These are phyloP conservation scores for Aethina tumida DNA, from an alignment of 1,140 invertebrate genomes.

Conservation along the genomic window DNA sequence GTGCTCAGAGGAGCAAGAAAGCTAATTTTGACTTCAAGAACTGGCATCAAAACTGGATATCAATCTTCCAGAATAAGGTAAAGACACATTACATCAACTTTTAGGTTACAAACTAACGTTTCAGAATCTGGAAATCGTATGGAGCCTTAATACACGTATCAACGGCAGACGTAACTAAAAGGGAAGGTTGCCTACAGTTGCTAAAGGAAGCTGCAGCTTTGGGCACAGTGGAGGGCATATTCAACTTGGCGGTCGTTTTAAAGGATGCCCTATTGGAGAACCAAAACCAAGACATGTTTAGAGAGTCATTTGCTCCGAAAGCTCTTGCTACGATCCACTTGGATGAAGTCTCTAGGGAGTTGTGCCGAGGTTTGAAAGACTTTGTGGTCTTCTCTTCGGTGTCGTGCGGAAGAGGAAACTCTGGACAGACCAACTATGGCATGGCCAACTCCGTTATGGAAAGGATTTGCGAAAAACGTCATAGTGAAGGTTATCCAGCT, in stretches of 20 bases:
- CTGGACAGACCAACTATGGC: conserved; percentile 81
- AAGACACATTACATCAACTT: conserved; percentile 9
- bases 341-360: conserved; percentile 36
- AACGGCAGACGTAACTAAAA: conserved; percentile 38
- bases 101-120: not conserved
- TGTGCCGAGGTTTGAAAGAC: conserved; percentile 13
- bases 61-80: conserved; percentile 56
- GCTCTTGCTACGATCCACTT: conserved; percentile 38
- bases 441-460: conserved; percentile 64
- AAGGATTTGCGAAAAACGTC: conserved; percentile 51
- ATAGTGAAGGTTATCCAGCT: conserved; percentile 46
- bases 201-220: conserved; percentile 45
- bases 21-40: conserved; percentile 69
- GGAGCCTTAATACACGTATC: conserved; percentile 42
- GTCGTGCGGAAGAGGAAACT: conserved; percentile 76
- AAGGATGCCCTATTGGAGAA: conserved; percentile 43
- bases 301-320: conserved; percentile 40
- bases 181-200: conserved; percentile 43
- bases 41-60: conserved; percentile 72
- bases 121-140: conserved; percentile 42
- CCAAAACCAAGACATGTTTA: conserved; percentile 41
- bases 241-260: conserved; percentile 66
- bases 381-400: conserved; percentile 79
- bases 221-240: conserved; percentile 62
- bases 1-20: conserved; percentile 67